Evolutionary conservation across 2,113 vertebrate genomes (phyloP).

Genomic region (Rhinolophus sinicus): DNA sequence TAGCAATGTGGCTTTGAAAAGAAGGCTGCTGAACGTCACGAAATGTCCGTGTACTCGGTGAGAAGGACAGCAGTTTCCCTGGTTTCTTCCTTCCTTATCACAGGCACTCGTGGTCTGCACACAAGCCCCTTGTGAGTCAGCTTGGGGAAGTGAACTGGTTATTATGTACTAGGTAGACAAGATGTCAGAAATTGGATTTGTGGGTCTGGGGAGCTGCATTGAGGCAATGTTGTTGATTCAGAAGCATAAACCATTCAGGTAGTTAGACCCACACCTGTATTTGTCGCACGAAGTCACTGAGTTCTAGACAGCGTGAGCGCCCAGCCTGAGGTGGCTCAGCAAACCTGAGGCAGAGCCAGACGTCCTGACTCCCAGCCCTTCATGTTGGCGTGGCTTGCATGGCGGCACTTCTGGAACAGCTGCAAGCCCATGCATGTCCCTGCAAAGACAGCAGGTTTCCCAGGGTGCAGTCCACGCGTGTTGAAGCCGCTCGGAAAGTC

Average conservation of each 20-base stretch:
- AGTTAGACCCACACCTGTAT: not conserved
- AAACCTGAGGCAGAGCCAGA: too few relatives aligned
- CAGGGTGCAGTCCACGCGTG: not conserved
- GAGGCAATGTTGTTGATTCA: not conserved
- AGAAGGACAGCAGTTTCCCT: too few relatives aligned
- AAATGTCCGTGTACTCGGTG: too few relatives aligned
- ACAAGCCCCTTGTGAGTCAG: too few relatives aligned
- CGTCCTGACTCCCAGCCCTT: too few relatives aligned
- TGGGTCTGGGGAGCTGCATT: not conserved
- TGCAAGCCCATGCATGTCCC: fast-evolving
- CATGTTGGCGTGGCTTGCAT: fast-evolving
- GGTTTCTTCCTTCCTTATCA: too few relatives aligned
- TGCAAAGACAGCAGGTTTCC: not conserved
- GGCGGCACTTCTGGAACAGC: not conserved
- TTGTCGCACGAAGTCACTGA: not conserved
- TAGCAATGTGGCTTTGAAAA: not conserved
- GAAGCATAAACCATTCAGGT: not conserved
- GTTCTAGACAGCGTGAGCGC: too few relatives aligned
- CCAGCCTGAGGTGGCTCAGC: too few relatives aligned
- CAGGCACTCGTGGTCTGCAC: too few relatives aligned
- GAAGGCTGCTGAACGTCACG: not conserved
- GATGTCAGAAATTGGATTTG: too few relatives aligned
- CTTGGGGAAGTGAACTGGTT: too few relatives aligned
- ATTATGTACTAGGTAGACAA: too few relatives aligned
- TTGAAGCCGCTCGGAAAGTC: not conserved